Conservation (phyloP, 1,140 invertebrate species). For the Bradysia coprophila region DNA sequence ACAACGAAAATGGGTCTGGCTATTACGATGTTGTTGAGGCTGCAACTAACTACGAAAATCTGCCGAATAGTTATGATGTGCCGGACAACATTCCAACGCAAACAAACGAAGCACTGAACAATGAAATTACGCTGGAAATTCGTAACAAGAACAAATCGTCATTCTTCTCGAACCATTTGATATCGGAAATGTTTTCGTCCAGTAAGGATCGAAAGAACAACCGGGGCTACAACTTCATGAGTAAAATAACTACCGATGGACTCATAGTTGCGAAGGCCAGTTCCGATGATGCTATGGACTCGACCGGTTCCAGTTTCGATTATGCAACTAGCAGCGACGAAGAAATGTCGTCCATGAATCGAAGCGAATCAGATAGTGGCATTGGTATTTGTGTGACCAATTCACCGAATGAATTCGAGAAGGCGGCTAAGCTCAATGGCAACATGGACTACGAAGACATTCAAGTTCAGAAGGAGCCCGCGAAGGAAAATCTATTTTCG, state of each 20-base stretch:
- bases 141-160: slow-evolving; percentile 4
- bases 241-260: slow-evolving; percentile 23
- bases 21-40: slow-evolving; percentile 23
- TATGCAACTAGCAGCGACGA: slow-evolving; percentile 18
- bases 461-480: slow-evolving; percentile 13
- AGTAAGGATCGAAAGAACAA: slow-evolving; percentile 9
- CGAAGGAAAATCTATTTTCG: slow-evolving; percentile 24
- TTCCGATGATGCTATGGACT: slow-evolving; percentile 21
- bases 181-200: slow-evolving; percentile 21
- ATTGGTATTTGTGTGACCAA: slow-evolving; percentile 21
- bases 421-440: slow-evolving; percentile 17
- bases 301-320: slow-evolving; percentile 23
- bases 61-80: slow-evolving; percentile 15
- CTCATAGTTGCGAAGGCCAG: slow-evolving; percentile 22
- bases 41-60: slow-evolving; percentile 20
- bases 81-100: slow-evolving; percentile 6
- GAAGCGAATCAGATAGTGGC: slow-evolving; percentile 23
- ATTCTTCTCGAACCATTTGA: slow-evolving; percentile 21
- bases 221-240: slow-evolving; percentile 15
- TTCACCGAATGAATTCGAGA: slow-evolving; percentile 12
- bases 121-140: slow-evolving; percentile 6
- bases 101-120: slow-evolving; percentile 5
- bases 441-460: slow-evolving; percentile 24
- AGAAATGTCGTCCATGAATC: slow-evolving; percentile 20
- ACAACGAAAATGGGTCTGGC: slow-evolving; percentile 20